Evolutionary conservation across 2,888 invertebrate species (phyloP), one percentile per base, ranked within the genome.

Genomic region (Bhutanitis thaidina): DNA sequence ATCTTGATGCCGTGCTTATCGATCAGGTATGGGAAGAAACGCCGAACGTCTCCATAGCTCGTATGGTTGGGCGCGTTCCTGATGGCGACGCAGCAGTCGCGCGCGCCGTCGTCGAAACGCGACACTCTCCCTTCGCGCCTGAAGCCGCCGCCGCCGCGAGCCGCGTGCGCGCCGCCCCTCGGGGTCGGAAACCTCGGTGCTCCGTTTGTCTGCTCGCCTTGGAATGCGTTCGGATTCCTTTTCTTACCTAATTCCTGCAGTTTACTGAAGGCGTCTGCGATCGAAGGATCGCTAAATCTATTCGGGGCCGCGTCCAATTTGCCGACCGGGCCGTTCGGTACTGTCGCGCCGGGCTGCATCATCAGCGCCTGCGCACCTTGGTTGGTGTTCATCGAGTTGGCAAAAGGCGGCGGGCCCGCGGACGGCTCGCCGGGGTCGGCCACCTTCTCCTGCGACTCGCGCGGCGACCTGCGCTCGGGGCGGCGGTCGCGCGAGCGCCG

Each of bases 1-100:
- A 97, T 91, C 77, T 97, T 97, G 43, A 98, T 93, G 10, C 97
- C 96, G 64, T 94, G 94, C 62, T 93, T 94, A 38, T 94, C 93
- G 53, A 97, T 95, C 59, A 97, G 93, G 37, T 95, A 95, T 4
- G 92, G 91, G 76, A 98, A 97, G 67, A 97, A 95, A 47, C 94
- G 92, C 9, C 96, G 90, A 0, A 98, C 90, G 68, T 97, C 97
- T 34, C 93, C 93, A 73, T 96, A 96, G 38, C 93, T 93, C 1
- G 95, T 94, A 64, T 91, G 93, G 13, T 92, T 90, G 3, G 96
- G 94, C 71, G 97, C 91, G 60, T 94, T 93, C 20, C 91, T 90
- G 4, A 96, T 88, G 63, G 94, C 94, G 1, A 97, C 91, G 70
- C 95, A 95, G 59, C 84, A 80, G 49, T 82, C 80, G 37, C 63